A percentile compares a stretch with the other conserved stretches of the same genome.
Evolutionary conservation across 2,113 vertebrate species (phyloP).

Genomic region (Ranitomeya variabilis): DNA sequence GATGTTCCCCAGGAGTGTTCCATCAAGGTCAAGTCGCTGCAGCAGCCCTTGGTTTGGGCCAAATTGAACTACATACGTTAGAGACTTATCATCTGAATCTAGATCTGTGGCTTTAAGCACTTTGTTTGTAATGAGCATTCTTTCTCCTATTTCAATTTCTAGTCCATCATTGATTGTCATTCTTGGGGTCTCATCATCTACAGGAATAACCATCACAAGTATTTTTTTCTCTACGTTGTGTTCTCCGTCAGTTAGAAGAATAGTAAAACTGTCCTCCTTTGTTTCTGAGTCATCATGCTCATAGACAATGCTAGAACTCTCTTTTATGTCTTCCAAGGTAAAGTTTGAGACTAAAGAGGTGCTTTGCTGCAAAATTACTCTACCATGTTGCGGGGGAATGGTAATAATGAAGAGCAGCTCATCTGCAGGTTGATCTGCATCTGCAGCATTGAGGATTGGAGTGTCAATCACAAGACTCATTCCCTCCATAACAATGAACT

Average conservation of each 20-base stretch:
- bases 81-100: constrained; percentile 67
- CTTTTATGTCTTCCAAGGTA: constrained; percentile 67
- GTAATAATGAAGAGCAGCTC: constrained; percentile 67
- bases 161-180: constrained; percentile 66
- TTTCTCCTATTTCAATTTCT: constrained; percentile 64
- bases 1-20: constrained; percentile 68
- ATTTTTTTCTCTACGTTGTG: constrained; percentile 66
- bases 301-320: constrained; percentile 68
- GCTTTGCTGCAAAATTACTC: constrained; percentile 66
- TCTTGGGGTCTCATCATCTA: constrained; percentile 68
- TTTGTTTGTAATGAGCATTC: constrained; percentile 63
- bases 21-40: constrained; percentile 73
- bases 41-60: constrained; percentile 70
- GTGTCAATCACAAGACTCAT: constrained; percentile 71
- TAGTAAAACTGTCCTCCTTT: constrained; percentile 68
- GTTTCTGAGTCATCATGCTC: constrained; percentile 72
- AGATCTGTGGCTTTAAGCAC: constrained; percentile 71
- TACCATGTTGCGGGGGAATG: constrained; percentile 64
- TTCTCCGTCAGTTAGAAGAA: constrained; percentile 68
- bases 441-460: constrained; percentile 62
- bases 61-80: constrained; percentile 67
- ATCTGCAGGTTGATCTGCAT: constrained; percentile 67
- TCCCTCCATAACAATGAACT: constrained; percentile 71
- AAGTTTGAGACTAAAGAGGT: constrained; percentile 63
- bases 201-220: constrained; percentile 64